Percentiles rank a stretch among this genome's conserved stretches.
Conservation (phyloP, 2,113 vertebrate species). For the Xerus inauris region DNA sequence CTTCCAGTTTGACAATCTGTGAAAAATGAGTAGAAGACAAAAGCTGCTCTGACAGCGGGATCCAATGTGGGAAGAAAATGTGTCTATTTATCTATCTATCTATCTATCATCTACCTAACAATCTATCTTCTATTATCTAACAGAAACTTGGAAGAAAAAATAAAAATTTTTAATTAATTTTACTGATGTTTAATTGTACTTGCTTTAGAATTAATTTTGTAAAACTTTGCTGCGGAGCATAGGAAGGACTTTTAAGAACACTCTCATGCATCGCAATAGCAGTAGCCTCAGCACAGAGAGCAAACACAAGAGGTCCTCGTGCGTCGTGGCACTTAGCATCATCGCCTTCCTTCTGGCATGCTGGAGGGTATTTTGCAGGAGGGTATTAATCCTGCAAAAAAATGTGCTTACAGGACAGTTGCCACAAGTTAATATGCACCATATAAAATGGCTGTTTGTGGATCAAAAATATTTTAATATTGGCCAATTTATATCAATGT, state of each 20-base stretch:
- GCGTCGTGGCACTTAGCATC: neutral
- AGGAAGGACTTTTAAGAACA: neutral
- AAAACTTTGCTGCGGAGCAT: neutral
- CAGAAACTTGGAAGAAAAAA: neutral
- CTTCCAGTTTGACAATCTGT: neutral
- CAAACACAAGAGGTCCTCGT: accelerated
- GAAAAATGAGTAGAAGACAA: neutral
- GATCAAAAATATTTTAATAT: neutral
- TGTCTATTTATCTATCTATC: neutral
- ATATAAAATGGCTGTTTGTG: neutral
- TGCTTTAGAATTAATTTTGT: slow-evolving; percentile 7
- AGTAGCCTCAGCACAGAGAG: accelerated
- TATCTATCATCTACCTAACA: neutral
- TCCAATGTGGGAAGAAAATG: neutral
- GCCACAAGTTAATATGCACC: neutral
- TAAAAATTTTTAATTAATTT: neutral
- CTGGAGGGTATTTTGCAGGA: neutral
- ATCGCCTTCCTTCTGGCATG: neutral
- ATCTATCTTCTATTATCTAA: neutral
- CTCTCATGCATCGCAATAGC: accelerated
- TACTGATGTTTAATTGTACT: neutral
- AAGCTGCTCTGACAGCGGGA: neutral
- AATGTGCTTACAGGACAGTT: neutral
- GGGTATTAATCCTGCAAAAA: too few relatives aligned
- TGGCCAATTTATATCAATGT: neutral